Evolutionary conservation across 2,113 vertebrate genomes (phyloP).

Genomic region (Gorsachius goisagi): DNA sequence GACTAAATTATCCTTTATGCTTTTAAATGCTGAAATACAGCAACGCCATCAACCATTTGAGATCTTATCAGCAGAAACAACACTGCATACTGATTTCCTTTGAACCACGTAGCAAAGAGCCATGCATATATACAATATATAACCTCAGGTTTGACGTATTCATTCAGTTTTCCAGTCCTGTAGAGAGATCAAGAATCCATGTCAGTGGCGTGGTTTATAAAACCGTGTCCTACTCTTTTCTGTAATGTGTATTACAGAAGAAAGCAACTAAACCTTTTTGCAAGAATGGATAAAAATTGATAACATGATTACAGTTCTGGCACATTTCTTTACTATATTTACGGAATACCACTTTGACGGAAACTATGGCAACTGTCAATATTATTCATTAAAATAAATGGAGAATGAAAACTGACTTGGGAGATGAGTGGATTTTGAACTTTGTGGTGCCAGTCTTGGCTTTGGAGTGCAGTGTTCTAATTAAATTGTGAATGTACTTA

Average conservation of each 20-base stretch:
- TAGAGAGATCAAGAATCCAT: background rate
- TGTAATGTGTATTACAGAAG: background rate
- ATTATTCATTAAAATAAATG: constrained; percentile 42
- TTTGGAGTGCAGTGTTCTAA: constrained; percentile 13
- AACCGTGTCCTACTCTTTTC: background rate
- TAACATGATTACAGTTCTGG: background rate
- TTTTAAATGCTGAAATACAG: constrained; percentile 20
- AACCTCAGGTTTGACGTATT: background rate
- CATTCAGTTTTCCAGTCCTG: background rate
- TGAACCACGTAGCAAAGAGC: background rate
- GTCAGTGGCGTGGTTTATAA: background rate
- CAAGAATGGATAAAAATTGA: background rate
- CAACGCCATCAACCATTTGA: background rate
- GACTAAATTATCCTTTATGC: constrained; percentile 28
- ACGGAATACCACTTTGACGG: background rate
- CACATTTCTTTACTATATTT: background rate
- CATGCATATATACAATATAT: background rate
- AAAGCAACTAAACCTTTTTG: background rate
- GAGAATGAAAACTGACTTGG: constrained; percentile 5
- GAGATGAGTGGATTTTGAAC: constrained; percentile 40
- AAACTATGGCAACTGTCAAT: background rate
- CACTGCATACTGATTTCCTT: background rate
- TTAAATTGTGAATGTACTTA: constrained; percentile 39
- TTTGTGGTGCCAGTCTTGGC: background rate
- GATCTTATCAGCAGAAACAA: background rate